Base-by-base conservation (phyloP, 2,113 vertebrate species). In the Chaenocephalus aceratus region DNA sequence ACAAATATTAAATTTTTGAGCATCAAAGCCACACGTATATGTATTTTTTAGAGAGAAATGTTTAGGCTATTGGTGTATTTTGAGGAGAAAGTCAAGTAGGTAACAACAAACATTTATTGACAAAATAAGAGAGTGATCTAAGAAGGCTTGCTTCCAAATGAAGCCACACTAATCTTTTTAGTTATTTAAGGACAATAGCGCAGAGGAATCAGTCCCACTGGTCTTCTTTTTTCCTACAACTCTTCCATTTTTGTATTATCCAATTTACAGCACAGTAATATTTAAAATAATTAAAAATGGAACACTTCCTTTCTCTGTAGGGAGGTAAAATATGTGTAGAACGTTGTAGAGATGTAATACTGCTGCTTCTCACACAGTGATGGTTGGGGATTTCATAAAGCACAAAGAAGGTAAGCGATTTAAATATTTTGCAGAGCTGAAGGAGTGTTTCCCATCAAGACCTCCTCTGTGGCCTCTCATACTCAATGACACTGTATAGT, bases 231-330 rank as follows among this genome's bases (percentile, higher is more conserved):
- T n/a, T 5, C 21, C 65, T 69, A 54, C 56, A 69, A 58, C 57
- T 80, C 66, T 84, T 72, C 54, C 11, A 75, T 65, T 49, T 10
- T 77, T 61, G 48, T 72, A 80, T 30, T 51, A 77, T 67, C 58
- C 59, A 72, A 70, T 69, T 83, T 65, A 64, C 46, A 63, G 76
- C 70, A 45, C 53, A 41, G 62, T 84, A 75, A 68, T 60, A 0
- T 10, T 54, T 53, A 13, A 58, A 84, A 79, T 41, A 66, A 64
- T 63, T n/a, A 64, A 66, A 66, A 1, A 13, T 21, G 36, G 10
- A 16, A 60, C 82, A 75, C 15, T 63, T 74, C 60, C 11, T 58
- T 57, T 63, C 30, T 85, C 46, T 11, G 0, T 51, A 3, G n/a
- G 18, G 65, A 77, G 46, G 54, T 65, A 61, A 57, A 71, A 66